Evolutionary conservation across 2,797 vertebrate genomes (phyloP).

Genomic region (Epinephelus coioides): DNA sequence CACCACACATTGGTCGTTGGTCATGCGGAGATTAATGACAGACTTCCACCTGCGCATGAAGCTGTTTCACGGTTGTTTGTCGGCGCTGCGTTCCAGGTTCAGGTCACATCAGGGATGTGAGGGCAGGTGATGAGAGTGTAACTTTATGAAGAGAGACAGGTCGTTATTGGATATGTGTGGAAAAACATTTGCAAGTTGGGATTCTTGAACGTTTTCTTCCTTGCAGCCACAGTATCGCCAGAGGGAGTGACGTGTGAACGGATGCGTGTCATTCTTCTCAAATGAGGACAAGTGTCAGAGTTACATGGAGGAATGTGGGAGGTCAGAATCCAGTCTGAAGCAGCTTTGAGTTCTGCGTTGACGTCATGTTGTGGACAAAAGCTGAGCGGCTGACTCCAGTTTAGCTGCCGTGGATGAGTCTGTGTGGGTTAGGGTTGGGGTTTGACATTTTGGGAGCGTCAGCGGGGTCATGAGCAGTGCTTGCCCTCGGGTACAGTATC

Average conservation of each 20-base stretch:
- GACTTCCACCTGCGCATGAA: background rate
- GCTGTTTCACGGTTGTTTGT: background rate
- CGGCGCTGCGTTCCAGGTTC: background rate
- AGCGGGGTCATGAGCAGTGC: constrained; percentile 7
- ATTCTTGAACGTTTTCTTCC: too few species aligned
- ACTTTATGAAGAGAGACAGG: background rate
- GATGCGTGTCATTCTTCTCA: background rate
- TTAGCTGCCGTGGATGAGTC: constrained; percentile 1
- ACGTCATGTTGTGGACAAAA: background rate
- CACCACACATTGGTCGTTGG: background rate
- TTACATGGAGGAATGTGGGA: background rate
- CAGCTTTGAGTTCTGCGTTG: background rate
- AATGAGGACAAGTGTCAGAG: background rate
- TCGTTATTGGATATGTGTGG: background rate
- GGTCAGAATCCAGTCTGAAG: background rate
- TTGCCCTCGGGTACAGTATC: constrained; percentile 32
- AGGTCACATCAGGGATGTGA: background rate
- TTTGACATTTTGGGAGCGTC: constrained; percentile 14
- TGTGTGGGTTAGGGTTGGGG: background rate
- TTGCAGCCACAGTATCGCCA: background rate
- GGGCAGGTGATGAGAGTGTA: background rate
- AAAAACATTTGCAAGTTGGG: too few species aligned
- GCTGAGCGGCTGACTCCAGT: background rate
- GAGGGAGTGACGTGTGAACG: background rate
- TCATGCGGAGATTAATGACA: background rate